phyloP scores from a whole-genome alignment of 2,113 vertebrate genomes.

The Anolis carolinensis region DNA sequence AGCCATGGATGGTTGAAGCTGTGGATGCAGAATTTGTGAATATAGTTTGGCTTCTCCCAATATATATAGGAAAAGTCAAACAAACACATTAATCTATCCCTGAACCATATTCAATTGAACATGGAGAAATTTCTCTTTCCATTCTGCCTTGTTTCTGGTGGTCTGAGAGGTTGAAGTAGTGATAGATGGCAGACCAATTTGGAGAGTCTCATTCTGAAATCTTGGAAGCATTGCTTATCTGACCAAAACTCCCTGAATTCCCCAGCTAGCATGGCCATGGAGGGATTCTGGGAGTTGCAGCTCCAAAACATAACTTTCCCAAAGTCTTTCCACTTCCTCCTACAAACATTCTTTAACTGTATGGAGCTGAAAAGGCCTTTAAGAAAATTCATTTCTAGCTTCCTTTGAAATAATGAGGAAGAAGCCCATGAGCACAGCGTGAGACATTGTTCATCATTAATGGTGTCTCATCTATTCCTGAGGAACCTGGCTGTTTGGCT shows the following conservation, averaged over 20 bases:
- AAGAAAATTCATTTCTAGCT: background rate
- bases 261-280: no score
- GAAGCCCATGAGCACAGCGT: background rate
- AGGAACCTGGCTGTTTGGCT: background rate
- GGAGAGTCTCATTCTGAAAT: no score
- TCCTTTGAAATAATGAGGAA: background rate
- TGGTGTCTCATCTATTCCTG: background rate
- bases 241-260: no score
- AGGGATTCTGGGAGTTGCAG: no score
- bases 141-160: background rate
- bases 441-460: background rate
- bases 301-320: no score
- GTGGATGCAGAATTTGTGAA: no score
- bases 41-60: no score
- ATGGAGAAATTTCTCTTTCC: background rate
- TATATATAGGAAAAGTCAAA: background rate
- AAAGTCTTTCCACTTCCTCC: no score
- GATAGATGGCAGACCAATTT: no score
- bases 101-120: no score
- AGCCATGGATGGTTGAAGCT: no score
- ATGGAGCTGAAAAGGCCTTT: background rate
- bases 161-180: background rate
- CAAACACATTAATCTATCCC: background rate
- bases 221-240: no score
- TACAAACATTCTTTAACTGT: background rate